These are phyloP conservation scores for Aphelinus certus DNA, from an alignment of 1,140 invertebrate species.

Conservation along the genomic window DNA sequence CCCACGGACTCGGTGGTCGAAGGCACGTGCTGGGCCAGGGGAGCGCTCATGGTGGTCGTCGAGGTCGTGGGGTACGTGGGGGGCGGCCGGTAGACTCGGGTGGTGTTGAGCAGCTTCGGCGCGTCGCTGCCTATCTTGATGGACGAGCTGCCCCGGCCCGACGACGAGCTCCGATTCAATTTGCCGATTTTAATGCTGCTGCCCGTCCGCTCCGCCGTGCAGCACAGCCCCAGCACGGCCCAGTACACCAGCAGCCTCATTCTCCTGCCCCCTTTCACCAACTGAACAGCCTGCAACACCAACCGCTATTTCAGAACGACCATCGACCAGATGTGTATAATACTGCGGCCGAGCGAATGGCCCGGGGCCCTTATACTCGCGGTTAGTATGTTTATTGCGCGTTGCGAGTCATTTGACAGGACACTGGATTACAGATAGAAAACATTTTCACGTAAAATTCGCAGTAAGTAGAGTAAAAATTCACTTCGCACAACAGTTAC, in stretches of 20 bases:
- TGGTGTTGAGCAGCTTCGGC: slow-evolving; percentile 53
- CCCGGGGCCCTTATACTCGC: no score
- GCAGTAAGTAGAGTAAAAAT: no score
- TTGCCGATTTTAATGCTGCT: slow-evolving; percentile 60
- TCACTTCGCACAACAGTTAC: no score
- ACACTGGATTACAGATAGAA: no score
- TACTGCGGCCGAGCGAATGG: no score
- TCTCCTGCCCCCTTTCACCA: background rate
- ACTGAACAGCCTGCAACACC: background rate
- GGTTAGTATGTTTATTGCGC: no score
- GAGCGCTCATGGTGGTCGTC: slow-evolving; percentile 32
- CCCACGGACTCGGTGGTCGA: background rate
- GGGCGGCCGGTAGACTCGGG: slow-evolving; percentile 49
- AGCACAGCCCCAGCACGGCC: slow-evolving; percentile 39
- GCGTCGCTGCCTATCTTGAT: slow-evolving; percentile 58
- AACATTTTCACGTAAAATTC: no score
- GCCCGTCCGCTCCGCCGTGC: slow-evolving; percentile 48
- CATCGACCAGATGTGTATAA: no score
- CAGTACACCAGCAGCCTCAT: slow-evolving; percentile 27
- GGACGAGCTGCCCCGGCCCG: slow-evolving; percentile 49
- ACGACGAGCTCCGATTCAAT: slow-evolving; percentile 46
- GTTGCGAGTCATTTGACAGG: no score
- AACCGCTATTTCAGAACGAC: background rate
- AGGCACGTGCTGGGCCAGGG: slow-evolving; percentile 16
- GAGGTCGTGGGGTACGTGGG: slow-evolving; percentile 53